Evolutionary conservation across 2,797 vertebrate genomes (phyloP).

Genomic region (Etheostoma nigrum): DNA sequence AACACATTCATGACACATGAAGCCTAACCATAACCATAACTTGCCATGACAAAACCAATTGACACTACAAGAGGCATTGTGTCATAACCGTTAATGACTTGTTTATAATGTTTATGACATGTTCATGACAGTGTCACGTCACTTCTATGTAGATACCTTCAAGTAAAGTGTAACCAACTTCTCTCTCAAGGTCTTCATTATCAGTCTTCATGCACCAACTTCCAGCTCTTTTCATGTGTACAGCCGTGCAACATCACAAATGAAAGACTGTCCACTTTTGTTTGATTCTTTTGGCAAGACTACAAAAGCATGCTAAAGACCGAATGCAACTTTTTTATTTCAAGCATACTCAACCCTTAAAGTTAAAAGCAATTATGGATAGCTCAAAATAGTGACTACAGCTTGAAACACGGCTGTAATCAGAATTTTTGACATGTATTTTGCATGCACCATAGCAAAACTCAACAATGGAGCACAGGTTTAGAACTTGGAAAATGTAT

Average conservation of each 20-base stretch:
- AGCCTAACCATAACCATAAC: too few species aligned
- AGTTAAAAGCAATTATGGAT: too few species aligned
- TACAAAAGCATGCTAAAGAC: not conserved
- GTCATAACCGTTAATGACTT: too few species aligned
- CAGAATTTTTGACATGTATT: not conserved
- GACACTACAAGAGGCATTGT: too few species aligned
- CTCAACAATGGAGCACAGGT: too few species aligned
- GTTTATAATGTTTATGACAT: too few species aligned
- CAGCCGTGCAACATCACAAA: not conserved
- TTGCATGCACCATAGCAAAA: not conserved
- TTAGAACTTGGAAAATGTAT: not conserved
- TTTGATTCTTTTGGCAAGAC: not conserved
- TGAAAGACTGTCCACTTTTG: not conserved
- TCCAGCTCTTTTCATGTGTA: not conserved
- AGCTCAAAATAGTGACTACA: not conserved
- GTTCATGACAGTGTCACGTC: too few species aligned
- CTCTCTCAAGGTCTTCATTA: not conserved
- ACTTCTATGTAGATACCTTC: too few species aligned
- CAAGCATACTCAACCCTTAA: not conserved
- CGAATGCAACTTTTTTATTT: not conserved
- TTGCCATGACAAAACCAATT: too few species aligned
- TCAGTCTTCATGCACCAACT: not conserved
- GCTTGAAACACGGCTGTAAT: too few species aligned
- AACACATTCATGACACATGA: too few species aligned
- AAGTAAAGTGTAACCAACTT: too few species aligned